A percentile compares a stretch with the other conserved stretches of the same genome.
Conservation (phyloP, 2,797 vertebrate species). For the Lagodon rhomboides region DNA sequence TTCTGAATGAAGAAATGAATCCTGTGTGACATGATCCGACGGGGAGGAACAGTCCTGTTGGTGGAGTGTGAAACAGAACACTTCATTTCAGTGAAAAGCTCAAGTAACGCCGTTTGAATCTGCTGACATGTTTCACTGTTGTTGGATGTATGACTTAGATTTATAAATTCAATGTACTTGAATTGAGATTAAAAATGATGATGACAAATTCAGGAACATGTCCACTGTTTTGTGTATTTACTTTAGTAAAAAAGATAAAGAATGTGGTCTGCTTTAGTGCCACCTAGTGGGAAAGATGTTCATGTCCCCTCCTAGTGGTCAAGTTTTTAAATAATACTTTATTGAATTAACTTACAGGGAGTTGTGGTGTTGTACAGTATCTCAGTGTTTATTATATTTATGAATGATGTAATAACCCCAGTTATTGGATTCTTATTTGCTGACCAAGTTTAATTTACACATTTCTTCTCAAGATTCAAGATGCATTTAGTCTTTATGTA, state of each 20-base stretch:
- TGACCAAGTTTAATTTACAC: too few species aligned
- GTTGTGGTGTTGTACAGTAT: too few species aligned
- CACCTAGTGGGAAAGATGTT: background rate
- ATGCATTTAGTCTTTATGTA: too few species aligned
- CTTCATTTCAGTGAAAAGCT: background rate
- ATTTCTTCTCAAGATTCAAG: too few species aligned
- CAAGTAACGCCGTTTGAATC: constrained; percentile 11
- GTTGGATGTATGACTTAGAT: constrained; percentile 42
- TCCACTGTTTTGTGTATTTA: background rate
- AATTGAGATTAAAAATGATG: constrained; percentile 40
- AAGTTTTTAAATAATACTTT: too few species aligned
- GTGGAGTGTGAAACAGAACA: background rate
- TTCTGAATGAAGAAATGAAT: background rate
- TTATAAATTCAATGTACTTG: constrained; percentile 38
- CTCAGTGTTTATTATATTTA: too few species aligned
- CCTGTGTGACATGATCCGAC: too few species aligned
- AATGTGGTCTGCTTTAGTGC: background rate
- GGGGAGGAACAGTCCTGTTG: background rate
- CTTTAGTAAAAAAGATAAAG: background rate
- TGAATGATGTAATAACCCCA: too few species aligned
- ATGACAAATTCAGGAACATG: background rate
- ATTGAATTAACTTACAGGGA: too few species aligned
- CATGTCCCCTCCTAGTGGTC: too few species aligned
- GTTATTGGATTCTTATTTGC: too few species aligned
- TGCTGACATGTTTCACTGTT: constrained; percentile 34